phyloP scores from a whole-genome alignment of 2,888 invertebrate genomes.

The Trachelus stipa region DNA sequence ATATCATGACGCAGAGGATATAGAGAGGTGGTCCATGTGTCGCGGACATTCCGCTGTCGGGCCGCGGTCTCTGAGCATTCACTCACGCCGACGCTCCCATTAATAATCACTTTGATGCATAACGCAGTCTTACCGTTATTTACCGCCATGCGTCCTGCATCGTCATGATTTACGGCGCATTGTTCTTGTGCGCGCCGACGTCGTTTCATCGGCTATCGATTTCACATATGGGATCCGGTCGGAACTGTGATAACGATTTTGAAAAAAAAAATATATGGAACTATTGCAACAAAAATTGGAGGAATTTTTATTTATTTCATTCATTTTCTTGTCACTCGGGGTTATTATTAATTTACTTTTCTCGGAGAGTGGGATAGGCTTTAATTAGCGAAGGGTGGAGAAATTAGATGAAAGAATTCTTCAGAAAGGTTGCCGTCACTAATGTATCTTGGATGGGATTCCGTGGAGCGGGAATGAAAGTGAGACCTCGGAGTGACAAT shows the following conservation, averaged over 20 bases:
- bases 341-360: not conserved
- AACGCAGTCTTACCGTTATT: constrained; percentile 56
- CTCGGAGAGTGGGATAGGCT: constrained; percentile 22
- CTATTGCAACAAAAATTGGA: not conserved
- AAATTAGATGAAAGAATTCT: constrained; percentile 43
- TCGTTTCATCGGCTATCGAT: not conserved
- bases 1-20: constrained; percentile 3
- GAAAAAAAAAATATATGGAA: not conserved
- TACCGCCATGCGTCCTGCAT: constrained; percentile 34
- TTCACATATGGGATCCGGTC: not conserved
- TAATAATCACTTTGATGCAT: constrained; percentile 64
- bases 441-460: constrained; percentile 56
- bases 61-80: constrained; percentile 47
- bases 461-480: constrained; percentile 38
- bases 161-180: constrained; percentile 54
- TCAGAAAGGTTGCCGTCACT: constrained; percentile 44
- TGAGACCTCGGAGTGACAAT: constrained; percentile 61
- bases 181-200: constrained; percentile 36
- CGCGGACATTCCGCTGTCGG: constrained; percentile 54
- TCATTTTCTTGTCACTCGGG: not conserved
- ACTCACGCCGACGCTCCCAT: constrained; percentile 59
- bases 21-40: constrained; percentile 34
- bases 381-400: constrained; percentile 53
- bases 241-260: not conserved
- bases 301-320: not conserved